Base-by-base conservation (phyloP, 2,113 vertebrate species). In the Marmota flaviventris region DNA sequence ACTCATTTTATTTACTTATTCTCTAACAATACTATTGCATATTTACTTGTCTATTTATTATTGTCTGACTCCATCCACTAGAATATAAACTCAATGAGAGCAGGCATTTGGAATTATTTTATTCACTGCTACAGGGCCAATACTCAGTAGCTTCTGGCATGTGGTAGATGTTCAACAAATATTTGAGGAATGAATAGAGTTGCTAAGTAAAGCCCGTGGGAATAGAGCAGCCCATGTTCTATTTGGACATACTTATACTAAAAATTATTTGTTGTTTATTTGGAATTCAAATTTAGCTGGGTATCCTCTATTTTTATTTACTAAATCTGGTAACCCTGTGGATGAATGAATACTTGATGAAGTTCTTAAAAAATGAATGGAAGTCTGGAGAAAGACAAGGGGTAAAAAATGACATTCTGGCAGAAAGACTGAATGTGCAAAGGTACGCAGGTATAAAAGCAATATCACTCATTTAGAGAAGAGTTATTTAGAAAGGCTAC, bases 221-320 rank as follows among this genome's bases (percentile, higher is more conserved):
- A 65, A 75, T 83, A 94, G 65, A 83, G 61, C 73, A 83, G 29
- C 58, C 56, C 78, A 45, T n/a, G 77, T 70, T 24, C 42, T 18
- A 76, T 67, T 89, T 42, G 53, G 56, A 83, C 53, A 90, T 51
- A 81, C 18, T 87, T 93, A 77, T 45, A 83, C 76, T 56, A 69
- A 94, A 87, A 91, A 39, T 24, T 48, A 73, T 45, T 86, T 75
- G 45, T 58, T 86, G 34, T 89, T 96, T 78, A 89, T 94, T 86
- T 72, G 58, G 92, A 83, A 94, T 88, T 95, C 51, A 85, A 42
- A 69, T 94, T 56, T 83, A 65, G 77, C 39, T 91, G 63, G 8
- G 5, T 27, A 82, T 63, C 20, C 51, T 92, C 8, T 61, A 53
- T 83, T 92, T 94, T 77, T 91, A 39, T 90, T 83, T 93, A 93